Percentiles rank a stretch among this genome's conserved stretches.
Evolutionary conservation across 1,140 invertebrate genomes (phyloP).

Genomic region (Cyphomyrmex costatus): DNA sequence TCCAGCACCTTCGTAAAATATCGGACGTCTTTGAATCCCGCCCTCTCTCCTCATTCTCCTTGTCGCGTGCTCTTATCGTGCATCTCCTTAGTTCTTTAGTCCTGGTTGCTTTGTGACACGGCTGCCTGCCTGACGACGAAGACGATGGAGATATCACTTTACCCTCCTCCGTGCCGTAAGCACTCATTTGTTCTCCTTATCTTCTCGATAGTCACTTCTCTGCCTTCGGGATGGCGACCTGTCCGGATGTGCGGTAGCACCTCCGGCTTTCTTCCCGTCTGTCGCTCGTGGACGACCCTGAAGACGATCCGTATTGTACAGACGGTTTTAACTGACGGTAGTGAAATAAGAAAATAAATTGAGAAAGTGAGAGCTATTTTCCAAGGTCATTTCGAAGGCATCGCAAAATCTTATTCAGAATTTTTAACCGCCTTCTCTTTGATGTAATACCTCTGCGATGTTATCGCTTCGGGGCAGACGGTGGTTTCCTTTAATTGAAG

Average conservation of each 20-base stretch:
- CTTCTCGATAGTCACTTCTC: constrained; percentile 72
- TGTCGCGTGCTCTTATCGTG: constrained; percentile 68
- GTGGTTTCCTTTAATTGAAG: constrained; percentile 40
- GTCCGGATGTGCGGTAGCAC: constrained; percentile 21
- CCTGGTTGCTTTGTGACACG: constrained; percentile 69
- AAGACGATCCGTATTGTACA: constrained; percentile 63
- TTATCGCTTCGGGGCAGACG: constrained; percentile 27
- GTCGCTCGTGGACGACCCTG: constrained; percentile 16
- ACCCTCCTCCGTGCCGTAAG: constrained; percentile 63
- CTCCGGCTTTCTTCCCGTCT: constrained; percentile 28
- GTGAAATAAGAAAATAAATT: constrained; percentile 63
- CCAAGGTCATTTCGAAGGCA: constrained; percentile 48
- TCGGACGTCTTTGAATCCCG: constrained; percentile 70
- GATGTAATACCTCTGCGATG: constrained; percentile 48
- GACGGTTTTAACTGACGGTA: constrained; percentile 30
- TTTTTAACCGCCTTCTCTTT: constrained; percentile 47
- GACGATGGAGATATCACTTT: constrained; percentile 69
- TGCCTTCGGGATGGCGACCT: constrained; percentile 55
- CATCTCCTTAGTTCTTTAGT: constrained; percentile 75
- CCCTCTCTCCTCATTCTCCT: constrained; percentile 28
- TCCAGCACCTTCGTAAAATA: constrained; percentile 58
- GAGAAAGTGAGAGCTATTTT: constrained; percentile 59
- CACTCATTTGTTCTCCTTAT: constrained; percentile 76
- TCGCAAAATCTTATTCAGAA: constrained; percentile 45
- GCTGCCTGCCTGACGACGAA: constrained; percentile 46